A percentile compares a stretch with the other conserved stretches of the same genome.
phyloP scores from a whole-genome alignment of 2,797 vertebrate species.

The Bucorvus abyssinicus region DNA sequence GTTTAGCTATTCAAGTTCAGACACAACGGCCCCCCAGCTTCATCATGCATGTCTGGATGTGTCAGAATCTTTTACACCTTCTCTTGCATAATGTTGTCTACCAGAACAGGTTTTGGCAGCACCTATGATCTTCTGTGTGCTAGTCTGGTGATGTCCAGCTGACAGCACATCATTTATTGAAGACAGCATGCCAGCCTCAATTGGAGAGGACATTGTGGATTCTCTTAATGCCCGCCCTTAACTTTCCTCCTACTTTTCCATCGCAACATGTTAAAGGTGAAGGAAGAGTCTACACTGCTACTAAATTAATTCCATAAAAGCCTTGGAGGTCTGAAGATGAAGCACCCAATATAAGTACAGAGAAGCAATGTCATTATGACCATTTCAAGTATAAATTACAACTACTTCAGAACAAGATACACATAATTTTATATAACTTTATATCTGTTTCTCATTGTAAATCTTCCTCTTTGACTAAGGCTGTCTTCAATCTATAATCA shows the following conservation, averaged over 20 bases:
- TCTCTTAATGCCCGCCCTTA: not conserved
- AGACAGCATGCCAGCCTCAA: not conserved
- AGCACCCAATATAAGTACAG: not conserved
- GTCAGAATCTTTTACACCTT: not conserved
- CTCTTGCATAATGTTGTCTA: not conserved
- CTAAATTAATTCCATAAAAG: not conserved
- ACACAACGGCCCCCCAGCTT: fast-evolving
- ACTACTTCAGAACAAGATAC: not conserved
- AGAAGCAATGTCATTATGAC: not conserved
- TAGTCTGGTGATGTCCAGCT: not conserved
- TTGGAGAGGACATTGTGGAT: not conserved
- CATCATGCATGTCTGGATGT: not conserved
- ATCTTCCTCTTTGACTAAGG: not conserved
- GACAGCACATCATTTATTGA: not conserved
- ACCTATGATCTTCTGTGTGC: not conserved
- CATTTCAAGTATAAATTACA: not conserved
- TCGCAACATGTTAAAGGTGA: not conserved
- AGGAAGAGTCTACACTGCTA: not conserved
- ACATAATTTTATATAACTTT: not conserved
- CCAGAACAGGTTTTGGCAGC: not conserved
- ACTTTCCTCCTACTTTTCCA: not conserved
- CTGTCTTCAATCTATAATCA: not conserved
- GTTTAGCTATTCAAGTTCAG: not conserved
- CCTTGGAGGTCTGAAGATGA: not conserved
- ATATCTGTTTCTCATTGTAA: not conserved